Evolutionary conservation across 2,888 invertebrate genomes (phyloP).

Genomic region (Leucozona laternaria): DNA sequence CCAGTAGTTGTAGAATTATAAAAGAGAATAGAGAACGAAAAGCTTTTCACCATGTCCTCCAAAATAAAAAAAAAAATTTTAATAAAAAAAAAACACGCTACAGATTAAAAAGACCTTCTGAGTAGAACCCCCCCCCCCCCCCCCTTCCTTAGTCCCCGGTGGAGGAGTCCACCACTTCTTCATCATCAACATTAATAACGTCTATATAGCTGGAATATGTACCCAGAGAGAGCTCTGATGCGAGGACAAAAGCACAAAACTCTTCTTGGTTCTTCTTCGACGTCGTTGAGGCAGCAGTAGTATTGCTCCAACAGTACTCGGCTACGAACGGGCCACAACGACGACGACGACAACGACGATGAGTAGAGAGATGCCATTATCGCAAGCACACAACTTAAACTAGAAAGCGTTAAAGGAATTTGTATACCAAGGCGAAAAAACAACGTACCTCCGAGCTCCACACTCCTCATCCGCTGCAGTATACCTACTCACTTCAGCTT

Average conservation of each 20-base stretch:
- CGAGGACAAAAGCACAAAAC: conserved; percentile 75
- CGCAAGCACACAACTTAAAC: conserved; percentile 75
- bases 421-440: conserved; percentile 68
- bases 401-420: conserved; percentile 75
- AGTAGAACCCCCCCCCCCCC: conserved; percentile 44
- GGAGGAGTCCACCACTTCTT: conserved; percentile 55
- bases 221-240: conserved; percentile 62
- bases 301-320: conserved; percentile 72
- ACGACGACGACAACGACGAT: conserved; percentile 65
- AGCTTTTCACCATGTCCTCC: conserved; percentile 73
- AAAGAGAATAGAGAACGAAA: conserved; percentile 70
- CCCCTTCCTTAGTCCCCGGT: conserved; percentile 4
- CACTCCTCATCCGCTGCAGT: conserved; percentile 32
- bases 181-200: conserved; percentile 74
- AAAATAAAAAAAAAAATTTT: conserved; percentile 12
- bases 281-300: conserved; percentile 67
- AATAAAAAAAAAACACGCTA: conserved; percentile 40
- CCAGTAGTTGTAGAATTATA: conserved; percentile 34
- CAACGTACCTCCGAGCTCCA: conserved; percentile 22
- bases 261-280: conserved; percentile 71
- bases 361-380: conserved; percentile 73
- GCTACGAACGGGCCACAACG: conserved; percentile 66
- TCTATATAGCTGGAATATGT: conserved; percentile 61
- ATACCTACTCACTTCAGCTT: conserved; percentile 32
- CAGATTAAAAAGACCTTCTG: conserved; percentile 74